Base-by-base conservation (phyloP, 2,113 vertebrate genomes). In the Gasterosteus nipponicus region DNA sequence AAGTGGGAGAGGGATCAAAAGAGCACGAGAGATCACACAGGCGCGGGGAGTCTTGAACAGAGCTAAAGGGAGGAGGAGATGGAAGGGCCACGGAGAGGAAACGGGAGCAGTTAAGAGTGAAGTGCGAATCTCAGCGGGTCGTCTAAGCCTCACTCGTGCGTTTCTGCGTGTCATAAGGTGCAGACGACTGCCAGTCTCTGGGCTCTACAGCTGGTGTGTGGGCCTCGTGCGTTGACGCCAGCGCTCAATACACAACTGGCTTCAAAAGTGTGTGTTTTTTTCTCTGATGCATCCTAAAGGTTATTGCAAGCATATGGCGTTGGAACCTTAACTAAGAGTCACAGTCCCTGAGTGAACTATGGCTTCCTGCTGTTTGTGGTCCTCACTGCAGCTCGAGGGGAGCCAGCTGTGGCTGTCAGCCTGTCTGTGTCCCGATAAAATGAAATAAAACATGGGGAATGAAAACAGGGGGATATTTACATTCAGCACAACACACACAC, bases 121-220 rank as follows among this genome's bases (percentile, higher is more conserved):
- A 81, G 89, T 89, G 89, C 81, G 81, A 86, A 80, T 59, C 82
- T 86, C 88, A 79, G 89, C 88, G 49, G 90, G 89, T 77, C 49
- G 69, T 62, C 85, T 90, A 76, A 77, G 75, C 86, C 78, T 81
- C 83, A 66, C 83, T 61, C 19, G 53, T 72, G 69, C 67, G 79
- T 82, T 73, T 74, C 80, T 51, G 10, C 68, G 64, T 84, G 82
- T 89, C 78, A 82, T 66, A 53, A 84, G 75, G 54, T 87, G 61
- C 66, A 22, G 41, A 46, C 16, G 56, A 54, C 47, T 84, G 78
- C 75, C 70, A 79, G 54, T 39, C 73, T 72, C 51, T 29, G 59
- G 69, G 71, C 68, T 78, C 79, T 82, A 86, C 85, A 87, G 84
- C 86, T 87, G 85, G 86, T 84, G 86, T 73, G 87, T 86, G 89